phyloP scores from a whole-genome alignment of 2,888 invertebrate species.

The Prenolepis imparis region DNA sequence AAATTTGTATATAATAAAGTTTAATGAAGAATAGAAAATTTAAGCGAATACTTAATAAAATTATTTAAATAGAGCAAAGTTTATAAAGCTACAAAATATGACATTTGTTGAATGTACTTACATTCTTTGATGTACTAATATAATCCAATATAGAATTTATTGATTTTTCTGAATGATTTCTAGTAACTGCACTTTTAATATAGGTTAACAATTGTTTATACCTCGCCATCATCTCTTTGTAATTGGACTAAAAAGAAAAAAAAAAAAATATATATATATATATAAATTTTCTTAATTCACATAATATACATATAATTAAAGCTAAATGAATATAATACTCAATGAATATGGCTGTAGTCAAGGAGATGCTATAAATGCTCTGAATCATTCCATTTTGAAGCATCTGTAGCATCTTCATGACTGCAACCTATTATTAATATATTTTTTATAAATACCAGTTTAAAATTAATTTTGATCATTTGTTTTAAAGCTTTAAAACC shows the following conservation, averaged over 20 bases:
- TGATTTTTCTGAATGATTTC: constrained; percentile 99
- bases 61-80: not conserved
- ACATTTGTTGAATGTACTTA: constrained; percentile 86
- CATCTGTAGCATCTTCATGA: too few relatives aligned
- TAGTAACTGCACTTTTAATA: constrained; percentile 99
- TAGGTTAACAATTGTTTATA: constrained; percentile 99
- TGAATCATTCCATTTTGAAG: too few relatives aligned
- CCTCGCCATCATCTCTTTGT: constrained; percentile 97
- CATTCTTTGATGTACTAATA: constrained; percentile 99
- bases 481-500: constrained; percentile 99
- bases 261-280: too few relatives aligned
- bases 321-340: not conserved
- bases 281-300: not conserved
- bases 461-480: constrained; percentile 99
- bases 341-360: too few relatives aligned
- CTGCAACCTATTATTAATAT: not conserved
- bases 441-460: constrained; percentile 90
- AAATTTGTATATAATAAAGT: not conserved
- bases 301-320: not conserved
- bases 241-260: constrained; percentile 91
- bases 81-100: constrained; percentile 34
- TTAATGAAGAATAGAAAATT: not conserved
- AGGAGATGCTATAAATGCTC: too few relatives aligned
- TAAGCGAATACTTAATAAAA: not conserved
- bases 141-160: constrained; percentile 99